phyloP scores from a whole-genome alignment of 2,797 vertebrate genomes.

The Momotus momota region DNA sequence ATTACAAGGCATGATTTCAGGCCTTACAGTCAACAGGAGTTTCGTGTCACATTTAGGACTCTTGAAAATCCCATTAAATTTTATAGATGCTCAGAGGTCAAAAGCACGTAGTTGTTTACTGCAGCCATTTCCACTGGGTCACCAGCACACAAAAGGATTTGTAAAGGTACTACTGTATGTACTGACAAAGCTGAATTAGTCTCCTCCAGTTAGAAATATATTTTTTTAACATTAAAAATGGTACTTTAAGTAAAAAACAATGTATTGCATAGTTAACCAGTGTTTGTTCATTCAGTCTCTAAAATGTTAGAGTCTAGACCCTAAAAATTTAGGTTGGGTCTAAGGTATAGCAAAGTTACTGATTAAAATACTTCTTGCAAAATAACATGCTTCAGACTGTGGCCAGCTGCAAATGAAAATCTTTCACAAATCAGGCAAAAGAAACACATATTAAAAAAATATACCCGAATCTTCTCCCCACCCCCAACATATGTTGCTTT shows the following conservation, averaged over 20 bases:
- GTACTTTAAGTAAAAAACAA: neutral
- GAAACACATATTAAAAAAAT: neutral
- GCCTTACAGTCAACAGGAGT: neutral
- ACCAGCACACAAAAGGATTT: neutral
- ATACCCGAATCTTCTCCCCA: neutral
- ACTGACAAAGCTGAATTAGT: neutral
- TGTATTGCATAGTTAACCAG: neutral
- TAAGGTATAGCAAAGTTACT: neutral
- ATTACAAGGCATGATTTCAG: neutral
- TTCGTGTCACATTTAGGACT: neutral
- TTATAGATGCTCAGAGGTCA: neutral
- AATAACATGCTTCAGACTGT: neutral
- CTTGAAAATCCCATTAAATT: neutral
- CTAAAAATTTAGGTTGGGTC: neutral
- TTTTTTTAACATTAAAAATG: neutral
- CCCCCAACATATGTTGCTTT: neutral
- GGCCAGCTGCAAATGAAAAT: constrained; percentile 21
- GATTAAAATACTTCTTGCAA: neutral
- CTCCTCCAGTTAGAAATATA: neutral
- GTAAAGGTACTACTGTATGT: neutral
- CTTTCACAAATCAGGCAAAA: constrained; percentile 2
- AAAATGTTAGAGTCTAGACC: neutral
- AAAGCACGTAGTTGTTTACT: neutral
- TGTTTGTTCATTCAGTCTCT: neutral
- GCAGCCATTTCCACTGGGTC: neutral